These are phyloP conservation scores for Cryptocephalus moraei DNA, from an alignment of 2,888 invertebrate species.

Conservation along the genomic window DNA sequence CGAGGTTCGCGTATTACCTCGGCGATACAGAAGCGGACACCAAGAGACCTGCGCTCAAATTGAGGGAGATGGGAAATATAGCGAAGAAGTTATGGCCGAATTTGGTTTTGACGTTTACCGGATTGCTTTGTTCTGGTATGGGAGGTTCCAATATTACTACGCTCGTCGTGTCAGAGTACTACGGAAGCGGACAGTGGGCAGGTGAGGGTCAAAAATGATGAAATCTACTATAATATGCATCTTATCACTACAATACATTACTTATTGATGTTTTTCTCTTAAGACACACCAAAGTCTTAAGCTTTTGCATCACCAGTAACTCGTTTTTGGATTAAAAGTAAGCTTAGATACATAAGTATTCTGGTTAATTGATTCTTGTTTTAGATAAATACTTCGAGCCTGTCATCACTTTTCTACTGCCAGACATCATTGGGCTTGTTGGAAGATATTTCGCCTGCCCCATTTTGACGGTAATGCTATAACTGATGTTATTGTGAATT, in stretches of 20 bases:
- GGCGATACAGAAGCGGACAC: slow-evolving; percentile 1
- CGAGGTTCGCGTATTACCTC: slow-evolving; percentile 2
- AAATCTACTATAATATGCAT: too few species aligned
- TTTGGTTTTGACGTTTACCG: not conserved
- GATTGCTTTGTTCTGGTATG: not conserved
- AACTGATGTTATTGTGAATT: not conserved
- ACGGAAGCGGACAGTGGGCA: not conserved
- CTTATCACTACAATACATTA: not conserved
- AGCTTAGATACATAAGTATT: not conserved
- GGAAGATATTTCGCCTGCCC: slow-evolving; percentile 20
- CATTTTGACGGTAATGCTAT: slow-evolving; percentile 13
- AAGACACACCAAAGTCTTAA: too few species aligned
- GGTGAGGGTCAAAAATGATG: not conserved
- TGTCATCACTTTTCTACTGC: slow-evolving; percentile 18
- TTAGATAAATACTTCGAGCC: slow-evolving; percentile 22
- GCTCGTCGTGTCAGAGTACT: slow-evolving; percentile 1
- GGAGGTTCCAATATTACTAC: slow-evolving; percentile 1
- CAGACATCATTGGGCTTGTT: slow-evolving; percentile 14
- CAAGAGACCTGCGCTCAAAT: not conserved
- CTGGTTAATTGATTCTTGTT: not conserved
- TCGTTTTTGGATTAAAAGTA: not conserved
- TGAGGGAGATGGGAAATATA: not conserved
- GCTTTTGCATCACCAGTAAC: too few species aligned
- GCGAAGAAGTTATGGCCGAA: not conserved
- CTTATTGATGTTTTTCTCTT: too few species aligned